phyloP scores from a whole-genome alignment of 2,888 invertebrate species.

The Microctonus aethiopoides region DNA sequence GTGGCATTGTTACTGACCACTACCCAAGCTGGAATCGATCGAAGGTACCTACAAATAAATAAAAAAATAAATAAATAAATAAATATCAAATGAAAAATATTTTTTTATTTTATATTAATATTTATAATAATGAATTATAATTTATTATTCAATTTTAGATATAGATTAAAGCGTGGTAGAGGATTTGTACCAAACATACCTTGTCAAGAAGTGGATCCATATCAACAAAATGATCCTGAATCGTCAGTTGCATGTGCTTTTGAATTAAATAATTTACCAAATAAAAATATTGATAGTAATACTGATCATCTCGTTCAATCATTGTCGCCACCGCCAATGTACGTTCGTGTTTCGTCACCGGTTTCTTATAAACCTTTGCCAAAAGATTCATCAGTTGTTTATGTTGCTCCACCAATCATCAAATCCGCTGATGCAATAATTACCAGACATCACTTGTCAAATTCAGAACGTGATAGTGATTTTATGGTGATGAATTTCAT shows the following conservation, averaged over 20 bases:
- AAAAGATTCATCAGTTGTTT: constrained; percentile 48
- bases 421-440: constrained; percentile 50
- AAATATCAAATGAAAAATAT: too few relatives aligned
- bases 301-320: not conserved
- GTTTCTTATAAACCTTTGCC: constrained; percentile 49
- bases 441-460: constrained; percentile 42
- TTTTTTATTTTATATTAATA: too few relatives aligned
- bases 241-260: constrained; percentile 49
- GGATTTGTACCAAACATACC: constrained; percentile 41
- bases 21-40: constrained; percentile 8
- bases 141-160: not conserved
- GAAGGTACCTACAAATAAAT: constrained; percentile 11
- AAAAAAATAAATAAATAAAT: not conserved
- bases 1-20: not conserved
- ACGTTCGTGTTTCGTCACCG: constrained; percentile 50
- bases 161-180: not conserved
- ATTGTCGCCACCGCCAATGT: constrained; percentile 32
- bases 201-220: constrained; percentile 42
- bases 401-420: constrained; percentile 52
- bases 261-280: constrained; percentile 24
- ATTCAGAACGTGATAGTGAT: constrained; percentile 40
- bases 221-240: constrained; percentile 28
- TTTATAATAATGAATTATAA: not conserved
- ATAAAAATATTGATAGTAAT: not conserved
- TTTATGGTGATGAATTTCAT: constrained; percentile 38